These are phyloP conservation scores for Nephrotoma flavescens DNA, from an alignment of 2,888 invertebrate genomes.

Conservation along the genomic window DNA sequence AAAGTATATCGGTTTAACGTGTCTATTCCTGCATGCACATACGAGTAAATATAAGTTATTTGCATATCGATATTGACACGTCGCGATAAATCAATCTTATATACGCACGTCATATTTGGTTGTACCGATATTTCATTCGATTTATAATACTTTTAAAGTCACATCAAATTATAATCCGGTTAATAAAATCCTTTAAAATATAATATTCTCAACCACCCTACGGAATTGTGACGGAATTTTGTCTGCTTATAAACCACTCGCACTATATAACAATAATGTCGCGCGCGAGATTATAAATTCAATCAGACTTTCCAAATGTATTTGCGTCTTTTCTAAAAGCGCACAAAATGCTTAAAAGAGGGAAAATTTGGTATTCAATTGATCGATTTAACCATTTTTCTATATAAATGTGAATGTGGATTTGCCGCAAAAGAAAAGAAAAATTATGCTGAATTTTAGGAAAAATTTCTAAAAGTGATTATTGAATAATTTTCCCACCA, in stretches of 20 bases:
- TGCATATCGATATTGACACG: not conserved
- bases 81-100: not conserved
- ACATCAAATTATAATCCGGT: not conserved
- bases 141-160: not conserved
- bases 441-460: not conserved
- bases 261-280: not conserved
- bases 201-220: not conserved
- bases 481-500: not conserved
- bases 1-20: not conserved
- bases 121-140: not conserved
- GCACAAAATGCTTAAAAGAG: not conserved
- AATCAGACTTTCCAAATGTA: not conserved
- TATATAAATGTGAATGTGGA: not conserved
- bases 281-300: not conserved
- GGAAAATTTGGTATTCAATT: not conserved
- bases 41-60: not conserved
- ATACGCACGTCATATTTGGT: not conserved
- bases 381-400: not conserved
- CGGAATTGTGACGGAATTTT: not conserved
- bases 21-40: not conserved
- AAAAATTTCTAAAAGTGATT: not conserved
- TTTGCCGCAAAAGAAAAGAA: not conserved
- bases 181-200: not conserved
- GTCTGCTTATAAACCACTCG: not conserved
- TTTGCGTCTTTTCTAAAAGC: not conserved